phyloP scores from a whole-genome alignment of 2,113 vertebrate genomes.

The Callocephalon fimbriatum region DNA sequence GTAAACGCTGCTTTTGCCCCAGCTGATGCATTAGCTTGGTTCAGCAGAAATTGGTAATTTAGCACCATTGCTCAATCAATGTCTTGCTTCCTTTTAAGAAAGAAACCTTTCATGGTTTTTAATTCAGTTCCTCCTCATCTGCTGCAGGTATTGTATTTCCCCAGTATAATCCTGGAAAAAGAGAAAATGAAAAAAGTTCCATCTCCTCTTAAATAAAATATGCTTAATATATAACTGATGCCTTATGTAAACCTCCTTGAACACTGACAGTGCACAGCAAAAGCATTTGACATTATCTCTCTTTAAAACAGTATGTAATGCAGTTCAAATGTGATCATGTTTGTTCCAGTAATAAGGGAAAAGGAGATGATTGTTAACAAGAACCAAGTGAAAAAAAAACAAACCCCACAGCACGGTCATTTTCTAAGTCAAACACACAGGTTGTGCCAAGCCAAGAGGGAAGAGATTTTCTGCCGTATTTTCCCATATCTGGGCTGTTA shows the following conservation, averaged over 20 bases:
- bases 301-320: neutral
- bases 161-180: neutral
- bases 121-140: neutral
- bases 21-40: neutral
- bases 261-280: neutral
- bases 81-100: slow-evolving; percentile 12
- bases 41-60: neutral
- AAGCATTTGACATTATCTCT: neutral
- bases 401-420: neutral
- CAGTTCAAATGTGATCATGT: neutral
- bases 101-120: neutral
- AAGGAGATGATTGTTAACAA: neutral
- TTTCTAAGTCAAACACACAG: neutral
- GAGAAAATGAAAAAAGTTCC: neutral
- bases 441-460: neutral
- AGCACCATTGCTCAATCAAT: neutral
- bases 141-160: neutral
- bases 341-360: slow-evolving; percentile 40
- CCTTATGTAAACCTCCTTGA: neutral
- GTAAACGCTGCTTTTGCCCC: neutral
- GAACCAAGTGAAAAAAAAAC: neutral
- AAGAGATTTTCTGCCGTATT: neutral
- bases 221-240: neutral
- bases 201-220: neutral
- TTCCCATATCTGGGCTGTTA: neutral